Evolutionary conservation across 2,113 vertebrate species (phyloP).

Genomic region (Terrapene triunguis): DNA sequence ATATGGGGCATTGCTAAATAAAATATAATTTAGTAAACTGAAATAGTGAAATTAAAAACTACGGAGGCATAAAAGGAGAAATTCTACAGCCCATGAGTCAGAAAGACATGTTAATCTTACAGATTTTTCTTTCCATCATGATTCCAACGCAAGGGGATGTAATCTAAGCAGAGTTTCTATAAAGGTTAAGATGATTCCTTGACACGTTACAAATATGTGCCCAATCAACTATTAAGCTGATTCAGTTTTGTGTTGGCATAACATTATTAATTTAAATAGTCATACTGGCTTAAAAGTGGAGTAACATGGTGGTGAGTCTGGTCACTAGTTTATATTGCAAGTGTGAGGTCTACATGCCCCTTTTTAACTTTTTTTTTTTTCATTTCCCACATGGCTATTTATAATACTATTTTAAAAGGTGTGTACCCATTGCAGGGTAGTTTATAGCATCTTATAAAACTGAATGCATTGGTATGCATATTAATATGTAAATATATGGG

Average conservation of each 20-base stretch:
- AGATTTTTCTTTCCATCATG: conserved; percentile 6
- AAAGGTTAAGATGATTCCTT: not conserved
- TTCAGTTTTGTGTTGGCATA: not conserved
- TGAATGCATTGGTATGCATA: not conserved
- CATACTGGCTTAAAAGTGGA: not conserved
- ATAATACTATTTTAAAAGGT: not conserved
- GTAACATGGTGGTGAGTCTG: not conserved
- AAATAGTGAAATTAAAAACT: conserved; percentile 79
- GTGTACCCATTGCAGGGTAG: not conserved
- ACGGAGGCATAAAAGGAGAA: conserved; percentile 72
- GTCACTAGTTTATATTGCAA: not conserved
- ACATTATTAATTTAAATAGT: not conserved
- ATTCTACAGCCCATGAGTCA: conserved; percentile 62
- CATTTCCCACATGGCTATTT: not conserved
- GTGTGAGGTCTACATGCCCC: not conserved
- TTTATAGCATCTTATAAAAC: not conserved
- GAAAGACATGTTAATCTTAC: conserved; percentile 34
- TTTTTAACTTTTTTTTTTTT: not conserved
- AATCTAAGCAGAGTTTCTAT: not conserved
- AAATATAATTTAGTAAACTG: conserved; percentile 74
- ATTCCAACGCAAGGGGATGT: conserved; percentile 19
- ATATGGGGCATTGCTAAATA: conserved; percentile 37
- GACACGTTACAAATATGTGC: not conserved
- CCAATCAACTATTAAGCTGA: not conserved
- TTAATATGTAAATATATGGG: not conserved